Percentiles rank a stretch among this genome's conserved stretches.
phyloP scores from a whole-genome alignment of 92 coral and sea anemone species.

The Paramuricea clavata region DNA sequence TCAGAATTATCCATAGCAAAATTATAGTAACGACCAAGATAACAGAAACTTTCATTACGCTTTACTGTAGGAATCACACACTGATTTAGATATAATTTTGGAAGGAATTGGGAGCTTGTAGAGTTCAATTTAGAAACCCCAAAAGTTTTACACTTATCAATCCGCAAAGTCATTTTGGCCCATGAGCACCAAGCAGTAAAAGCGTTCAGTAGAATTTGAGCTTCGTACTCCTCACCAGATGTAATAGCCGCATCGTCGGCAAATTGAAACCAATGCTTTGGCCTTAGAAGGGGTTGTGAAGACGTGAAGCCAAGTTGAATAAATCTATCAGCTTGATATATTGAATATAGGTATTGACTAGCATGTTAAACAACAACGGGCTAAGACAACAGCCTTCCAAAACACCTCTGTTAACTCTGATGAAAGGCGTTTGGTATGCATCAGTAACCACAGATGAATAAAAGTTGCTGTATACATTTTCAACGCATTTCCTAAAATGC shows the following conservation, averaged over 20 bases:
- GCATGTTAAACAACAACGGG: constrained; percentile 18
- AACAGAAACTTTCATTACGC: background rate
- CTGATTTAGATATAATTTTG: background rate
- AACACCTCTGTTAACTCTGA: background rate
- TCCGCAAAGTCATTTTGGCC: constrained; percentile 45
- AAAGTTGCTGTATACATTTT: background rate
- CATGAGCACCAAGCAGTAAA: constrained; percentile 54
- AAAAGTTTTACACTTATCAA: constrained; percentile 48
- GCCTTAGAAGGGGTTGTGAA: constrained; percentile 28
- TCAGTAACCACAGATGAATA: background rate
- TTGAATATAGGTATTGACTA: constrained; percentile 45
- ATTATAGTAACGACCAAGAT: background rate
- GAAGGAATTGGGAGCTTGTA: background rate
- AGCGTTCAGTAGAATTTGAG: constrained; percentile 41
- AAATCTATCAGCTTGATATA: constrained; percentile 52
- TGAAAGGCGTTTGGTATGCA: background rate
- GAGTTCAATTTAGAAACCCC: background rate
- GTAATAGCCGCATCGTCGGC: constrained; percentile 67
- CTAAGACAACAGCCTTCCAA: background rate
- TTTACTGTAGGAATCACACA: background rate
- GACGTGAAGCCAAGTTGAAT: constrained; percentile 48
- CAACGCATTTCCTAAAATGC: background rate
- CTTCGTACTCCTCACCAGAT: constrained; percentile 54
- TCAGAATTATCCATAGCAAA: background rate
- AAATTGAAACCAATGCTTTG: constrained; percentile 64